phyloP scores from a whole-genome alignment of 2,797 vertebrate genomes.

The Ctenosaura bakeri region DNA sequence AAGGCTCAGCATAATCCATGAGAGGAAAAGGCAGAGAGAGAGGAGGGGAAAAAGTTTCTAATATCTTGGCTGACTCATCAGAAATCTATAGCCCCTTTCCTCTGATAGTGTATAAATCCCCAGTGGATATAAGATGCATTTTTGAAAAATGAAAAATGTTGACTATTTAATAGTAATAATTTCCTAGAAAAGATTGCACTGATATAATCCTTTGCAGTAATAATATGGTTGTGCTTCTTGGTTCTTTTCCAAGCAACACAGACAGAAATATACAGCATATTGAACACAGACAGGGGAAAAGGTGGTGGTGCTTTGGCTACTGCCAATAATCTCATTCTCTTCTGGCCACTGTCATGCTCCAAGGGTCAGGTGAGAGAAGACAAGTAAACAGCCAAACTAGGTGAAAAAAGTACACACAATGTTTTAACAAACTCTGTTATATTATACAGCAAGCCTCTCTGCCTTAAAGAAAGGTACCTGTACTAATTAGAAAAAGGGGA shows the following conservation, averaged over 20 bases:
- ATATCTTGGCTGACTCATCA: constrained; percentile 50
- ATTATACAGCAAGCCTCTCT: neutral
- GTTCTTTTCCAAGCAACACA: constrained; percentile 30
- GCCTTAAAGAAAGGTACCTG: neutral
- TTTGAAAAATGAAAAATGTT: constrained; percentile 31
- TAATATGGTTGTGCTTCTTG: constrained; percentile 26
- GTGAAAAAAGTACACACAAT: neutral
- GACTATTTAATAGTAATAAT: constrained; percentile 48
- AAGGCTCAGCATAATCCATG: constrained; percentile 51
- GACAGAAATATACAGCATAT: neutral
- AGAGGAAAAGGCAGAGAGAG: neutral
- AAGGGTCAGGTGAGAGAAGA: constrained; percentile 3
- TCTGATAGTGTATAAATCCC: constrained; percentile 32
- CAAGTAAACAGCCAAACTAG: constrained; percentile 27
- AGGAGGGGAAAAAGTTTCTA: constrained; percentile 1
- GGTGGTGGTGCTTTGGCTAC: neutral
- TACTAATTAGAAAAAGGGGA: neutral
- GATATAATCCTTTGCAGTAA: constrained; percentile 28
- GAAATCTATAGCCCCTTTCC: neutral
- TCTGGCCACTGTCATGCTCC: constrained; percentile 25
- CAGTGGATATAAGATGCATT: constrained; percentile 1
- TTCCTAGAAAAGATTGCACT: constrained; percentile 48
- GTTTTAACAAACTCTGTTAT: neutral
- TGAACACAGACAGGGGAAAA: constrained; percentile 21
- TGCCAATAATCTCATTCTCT: neutral